Evolutionary conservation across 2,113 vertebrate species (phyloP).

Genomic region (Phalacrocorax brasilianus): DNA sequence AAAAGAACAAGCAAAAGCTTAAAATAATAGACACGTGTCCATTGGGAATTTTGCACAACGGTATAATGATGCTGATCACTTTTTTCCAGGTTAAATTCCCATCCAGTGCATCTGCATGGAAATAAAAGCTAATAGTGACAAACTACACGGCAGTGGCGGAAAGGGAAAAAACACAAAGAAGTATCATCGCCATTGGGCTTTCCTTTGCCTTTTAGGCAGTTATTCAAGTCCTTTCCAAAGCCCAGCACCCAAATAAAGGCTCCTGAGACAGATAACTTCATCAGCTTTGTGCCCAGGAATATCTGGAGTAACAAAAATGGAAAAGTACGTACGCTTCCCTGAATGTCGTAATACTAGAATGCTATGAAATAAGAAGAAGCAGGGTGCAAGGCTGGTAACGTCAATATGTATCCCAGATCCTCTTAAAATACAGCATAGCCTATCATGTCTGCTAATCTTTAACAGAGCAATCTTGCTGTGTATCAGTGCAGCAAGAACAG

Average conservation of each 20-base stretch:
- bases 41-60: neutral
- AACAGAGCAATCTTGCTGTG: neutral
- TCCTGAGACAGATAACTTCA: neutral
- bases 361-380: neutral
- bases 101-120: neutral
- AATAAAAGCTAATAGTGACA: neutral
- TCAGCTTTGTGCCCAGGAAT: neutral
- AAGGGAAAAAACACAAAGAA: neutral
- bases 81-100: neutral
- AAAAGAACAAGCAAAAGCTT: neutral
- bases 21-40: neutral
- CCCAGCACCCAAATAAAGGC: neutral
- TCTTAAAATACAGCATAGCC: neutral
- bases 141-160: neutral
- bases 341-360: neutral
- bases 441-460: constrained; percentile 12
- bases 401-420: neutral
- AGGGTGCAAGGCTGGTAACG: neutral
- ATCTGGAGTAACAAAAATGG: neutral
- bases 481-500: neutral
- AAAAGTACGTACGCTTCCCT: neutral
- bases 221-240: neutral
- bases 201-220: neutral
- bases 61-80: neutral
- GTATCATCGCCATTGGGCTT: neutral